Percentiles rank a stretch among this genome's conserved stretches.
phyloP scores from a whole-genome alignment of 2,797 vertebrate genomes.

The Varecia variegata region DNA sequence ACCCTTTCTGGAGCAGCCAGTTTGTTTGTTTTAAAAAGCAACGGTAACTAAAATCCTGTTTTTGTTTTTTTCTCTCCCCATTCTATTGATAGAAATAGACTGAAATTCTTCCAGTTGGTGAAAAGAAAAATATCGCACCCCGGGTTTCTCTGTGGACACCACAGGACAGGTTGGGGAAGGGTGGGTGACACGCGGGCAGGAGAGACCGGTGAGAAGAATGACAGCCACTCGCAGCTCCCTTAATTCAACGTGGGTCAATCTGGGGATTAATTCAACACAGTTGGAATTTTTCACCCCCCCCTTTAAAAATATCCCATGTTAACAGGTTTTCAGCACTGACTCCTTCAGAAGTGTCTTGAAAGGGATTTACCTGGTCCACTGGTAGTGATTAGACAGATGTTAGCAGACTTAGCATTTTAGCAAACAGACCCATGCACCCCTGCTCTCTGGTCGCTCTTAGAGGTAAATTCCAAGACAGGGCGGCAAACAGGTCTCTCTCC shows the following conservation, averaged over 20 bases:
- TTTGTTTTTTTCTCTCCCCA: background rate
- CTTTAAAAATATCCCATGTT: background rate
- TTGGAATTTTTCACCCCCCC: background rate
- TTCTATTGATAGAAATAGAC: background rate
- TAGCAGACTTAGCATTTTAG: constrained; percentile 17
- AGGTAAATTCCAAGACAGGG: constrained; percentile 43
- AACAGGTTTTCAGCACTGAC: background rate
- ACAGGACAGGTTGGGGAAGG: background rate
- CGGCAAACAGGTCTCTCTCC: constrained; percentile 56
- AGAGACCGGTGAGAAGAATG: background rate
- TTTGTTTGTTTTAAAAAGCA: background rate
- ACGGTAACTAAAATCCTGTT: background rate
- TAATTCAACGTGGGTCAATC: background rate
- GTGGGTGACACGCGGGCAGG: background rate
- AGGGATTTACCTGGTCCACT: background rate
- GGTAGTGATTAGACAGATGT: background rate
- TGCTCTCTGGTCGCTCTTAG: background rate
- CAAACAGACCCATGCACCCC: constrained; percentile 29
- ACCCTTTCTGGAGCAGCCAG: background rate
- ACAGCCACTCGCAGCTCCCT: rapidly evolving
- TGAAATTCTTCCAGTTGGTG: background rate
- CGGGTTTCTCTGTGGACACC: background rate
- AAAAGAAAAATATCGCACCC: background rate
- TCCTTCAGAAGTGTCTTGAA: background rate
- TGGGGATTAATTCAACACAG: background rate